Percentiles rank a stretch among this genome's conserved stretches.
Evolutionary conservation across 1,140 invertebrate species (phyloP).

Genomic region (Steinernema khuongi): DNA sequence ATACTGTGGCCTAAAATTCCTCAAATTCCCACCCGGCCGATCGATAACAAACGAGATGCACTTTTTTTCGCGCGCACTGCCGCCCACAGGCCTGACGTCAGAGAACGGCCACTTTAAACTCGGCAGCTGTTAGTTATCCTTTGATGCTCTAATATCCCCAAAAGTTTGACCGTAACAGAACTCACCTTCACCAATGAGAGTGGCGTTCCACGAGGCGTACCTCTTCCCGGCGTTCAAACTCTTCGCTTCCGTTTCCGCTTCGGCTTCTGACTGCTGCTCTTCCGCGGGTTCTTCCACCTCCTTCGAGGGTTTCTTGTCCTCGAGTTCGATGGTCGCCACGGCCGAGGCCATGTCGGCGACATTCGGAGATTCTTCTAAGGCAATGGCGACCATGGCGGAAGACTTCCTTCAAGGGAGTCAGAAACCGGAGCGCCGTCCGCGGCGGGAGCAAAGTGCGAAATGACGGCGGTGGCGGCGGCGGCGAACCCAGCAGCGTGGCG

Average conservation of each 20-base stretch:
- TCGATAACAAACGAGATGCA: background rate
- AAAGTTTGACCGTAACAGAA: background rate
- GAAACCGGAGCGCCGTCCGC: background rate
- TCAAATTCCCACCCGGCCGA: background rate
- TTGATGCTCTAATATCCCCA: background rate
- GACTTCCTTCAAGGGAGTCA: background rate
- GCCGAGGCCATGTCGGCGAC: background rate
- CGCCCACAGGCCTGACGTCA: conserved; percentile 4
- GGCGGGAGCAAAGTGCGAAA: too few species aligned
- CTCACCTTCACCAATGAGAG: background rate
- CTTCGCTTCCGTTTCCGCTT: background rate
- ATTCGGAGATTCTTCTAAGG: background rate
- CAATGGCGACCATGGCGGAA: background rate
- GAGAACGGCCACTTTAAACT: background rate
- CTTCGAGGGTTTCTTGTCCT: background rate
- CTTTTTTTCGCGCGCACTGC: conserved; percentile 6
- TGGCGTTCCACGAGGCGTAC: background rate
- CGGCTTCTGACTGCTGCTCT: background rate
- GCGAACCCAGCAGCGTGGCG: too few species aligned
- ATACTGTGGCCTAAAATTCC: background rate
- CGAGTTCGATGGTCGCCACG: background rate
- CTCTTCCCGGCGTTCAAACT: background rate
- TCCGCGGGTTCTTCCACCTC: background rate
- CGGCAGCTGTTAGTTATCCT: background rate
- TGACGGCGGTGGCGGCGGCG: too few species aligned